Percentiles rank a stretch among this genome's conserved stretches.
Evolutionary conservation across 2,113 vertebrate species (phyloP).

Genomic region (Ifrita kowaldi): DNA sequence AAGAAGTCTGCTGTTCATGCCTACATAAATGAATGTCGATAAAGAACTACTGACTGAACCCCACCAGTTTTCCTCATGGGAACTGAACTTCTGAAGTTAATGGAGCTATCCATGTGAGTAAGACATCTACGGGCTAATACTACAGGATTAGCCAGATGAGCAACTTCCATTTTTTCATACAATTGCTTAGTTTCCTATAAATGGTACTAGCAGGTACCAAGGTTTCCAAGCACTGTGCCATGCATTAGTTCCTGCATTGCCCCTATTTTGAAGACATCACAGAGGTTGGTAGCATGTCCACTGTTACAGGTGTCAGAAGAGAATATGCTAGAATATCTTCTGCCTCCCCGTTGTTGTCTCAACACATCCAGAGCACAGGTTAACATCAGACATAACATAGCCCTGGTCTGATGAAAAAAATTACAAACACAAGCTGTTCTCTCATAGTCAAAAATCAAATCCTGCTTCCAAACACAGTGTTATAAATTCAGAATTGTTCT

Average conservation of each 20-base stretch:
- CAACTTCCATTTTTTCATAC: background rate
- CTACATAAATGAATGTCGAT: background rate
- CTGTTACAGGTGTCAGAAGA: background rate
- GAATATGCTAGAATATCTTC: background rate
- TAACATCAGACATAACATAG: background rate
- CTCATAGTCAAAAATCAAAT: background rate
- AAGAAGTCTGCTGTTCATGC: conserved; percentile 1
- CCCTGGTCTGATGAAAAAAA: background rate
- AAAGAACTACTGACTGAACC: background rate
- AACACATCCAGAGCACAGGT: background rate
- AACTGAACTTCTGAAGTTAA: background rate
- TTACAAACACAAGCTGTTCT: background rate
- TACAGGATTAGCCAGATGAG: background rate
- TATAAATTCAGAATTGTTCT: background rate
- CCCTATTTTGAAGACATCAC: background rate
- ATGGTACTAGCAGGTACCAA: background rate
- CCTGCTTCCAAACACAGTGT: background rate
- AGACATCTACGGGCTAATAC: background rate
- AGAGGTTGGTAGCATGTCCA: background rate
- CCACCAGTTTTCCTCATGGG: background rate
- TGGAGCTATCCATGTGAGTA: background rate
- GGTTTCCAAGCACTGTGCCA: background rate
- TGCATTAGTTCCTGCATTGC: background rate
- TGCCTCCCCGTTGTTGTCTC: background rate
- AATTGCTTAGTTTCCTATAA: background rate